Conservation (phyloP, 2,888 invertebrate genomes). For the Bombylius discolor region DNA sequence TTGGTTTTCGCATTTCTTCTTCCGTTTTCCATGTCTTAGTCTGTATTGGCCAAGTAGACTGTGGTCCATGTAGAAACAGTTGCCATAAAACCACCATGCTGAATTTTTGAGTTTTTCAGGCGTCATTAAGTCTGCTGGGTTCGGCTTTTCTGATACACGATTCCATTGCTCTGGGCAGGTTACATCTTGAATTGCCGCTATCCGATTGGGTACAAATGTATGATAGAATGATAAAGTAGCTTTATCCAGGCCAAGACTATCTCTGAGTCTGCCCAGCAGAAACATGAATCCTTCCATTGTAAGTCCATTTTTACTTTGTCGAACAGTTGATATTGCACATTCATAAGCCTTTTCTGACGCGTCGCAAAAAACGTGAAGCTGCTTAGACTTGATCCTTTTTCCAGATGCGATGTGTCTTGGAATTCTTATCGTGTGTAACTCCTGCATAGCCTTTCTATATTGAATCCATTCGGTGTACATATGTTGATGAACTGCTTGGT, state of each 20-base stretch:
- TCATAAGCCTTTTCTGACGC: not conserved
- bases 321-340: not conserved
- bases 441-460: not conserved
- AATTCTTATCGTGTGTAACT: not conserved
- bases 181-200: not conserved
- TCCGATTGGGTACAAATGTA: slow-evolving; percentile 3
- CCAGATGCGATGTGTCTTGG: not conserved
- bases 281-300: not conserved
- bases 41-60: not conserved
- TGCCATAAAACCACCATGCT: not conserved
- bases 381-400: not conserved
- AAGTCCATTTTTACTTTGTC: not conserved
- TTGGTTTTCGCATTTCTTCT: not conserved
- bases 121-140: not conserved
- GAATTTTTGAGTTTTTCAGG: not conserved
- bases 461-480: not conserved
- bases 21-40: not conserved
- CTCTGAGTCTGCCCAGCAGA: not conserved
- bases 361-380: not conserved
- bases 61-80: not conserved
- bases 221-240: not conserved
- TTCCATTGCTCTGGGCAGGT: not conserved
- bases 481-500: not conserved
- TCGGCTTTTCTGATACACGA: not conserved
- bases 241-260: not conserved